A percentile compares a stretch with the other conserved stretches of the same genome.
phyloP scores from a whole-genome alignment of 2,888 invertebrate species.

The Apotomis turbidana region DNA sequence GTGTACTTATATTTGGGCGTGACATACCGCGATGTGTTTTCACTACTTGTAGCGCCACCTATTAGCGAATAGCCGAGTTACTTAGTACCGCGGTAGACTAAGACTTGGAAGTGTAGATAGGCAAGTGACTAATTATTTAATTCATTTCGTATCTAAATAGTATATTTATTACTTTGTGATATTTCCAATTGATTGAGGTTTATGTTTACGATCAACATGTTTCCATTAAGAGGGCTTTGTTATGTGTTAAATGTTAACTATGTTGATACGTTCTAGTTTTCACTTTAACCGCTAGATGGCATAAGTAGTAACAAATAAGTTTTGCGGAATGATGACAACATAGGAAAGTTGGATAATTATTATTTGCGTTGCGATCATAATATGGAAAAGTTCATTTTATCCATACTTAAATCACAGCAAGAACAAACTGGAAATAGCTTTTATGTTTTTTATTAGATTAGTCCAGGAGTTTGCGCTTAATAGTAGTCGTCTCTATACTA shows the following conservation, averaged over 20 bases:
- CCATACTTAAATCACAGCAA: too few relatives aligned
- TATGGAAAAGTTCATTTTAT: too few relatives aligned
- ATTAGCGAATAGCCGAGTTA: conserved; percentile 42
- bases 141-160: background rate
- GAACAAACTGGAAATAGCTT: too few relatives aligned
- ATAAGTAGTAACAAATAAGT: conserved; percentile 8
- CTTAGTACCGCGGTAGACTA: conserved; percentile 1
- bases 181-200: background rate
- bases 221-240: background rate
- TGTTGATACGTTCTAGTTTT: background rate
- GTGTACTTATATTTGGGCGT: conserved; percentile 71
- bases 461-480: too few relatives aligned
- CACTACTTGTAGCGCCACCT: conserved; percentile 62
- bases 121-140: background rate
- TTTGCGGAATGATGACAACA: background rate
- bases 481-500: too few relatives aligned
- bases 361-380: too few relatives aligned
- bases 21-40: conserved; percentile 57
- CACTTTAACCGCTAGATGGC: conserved; percentile 14
- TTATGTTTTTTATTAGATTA: too few relatives aligned
- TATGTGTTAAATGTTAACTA: background rate
- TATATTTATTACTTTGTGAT: background rate
- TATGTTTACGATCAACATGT: background rate
- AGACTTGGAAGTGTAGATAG: background rate
- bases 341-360: too few relatives aligned